These are phyloP conservation scores for Rhizoglyphus robini DNA, from an alignment of 1,140 invertebrate genomes.

Conservation along the genomic window DNA sequence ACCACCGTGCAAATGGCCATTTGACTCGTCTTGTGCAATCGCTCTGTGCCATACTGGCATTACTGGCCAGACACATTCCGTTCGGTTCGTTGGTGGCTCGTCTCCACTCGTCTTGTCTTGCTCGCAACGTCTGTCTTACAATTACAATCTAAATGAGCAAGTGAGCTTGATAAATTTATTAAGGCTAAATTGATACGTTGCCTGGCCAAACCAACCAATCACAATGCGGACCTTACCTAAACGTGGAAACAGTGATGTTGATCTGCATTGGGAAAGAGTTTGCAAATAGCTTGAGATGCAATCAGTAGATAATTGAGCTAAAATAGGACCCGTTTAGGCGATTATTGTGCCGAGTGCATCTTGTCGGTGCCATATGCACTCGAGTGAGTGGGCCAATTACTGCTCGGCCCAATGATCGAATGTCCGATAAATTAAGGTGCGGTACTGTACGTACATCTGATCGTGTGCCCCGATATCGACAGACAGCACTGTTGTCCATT, in stretches of 20 bases:
- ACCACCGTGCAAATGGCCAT: too few relatives aligned
- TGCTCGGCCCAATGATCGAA: not conserved
- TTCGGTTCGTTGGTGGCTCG: too few relatives aligned
- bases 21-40: too few relatives aligned
- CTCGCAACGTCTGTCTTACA: too few relatives aligned
- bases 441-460: conserved; percentile 2
- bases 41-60: too few relatives aligned
- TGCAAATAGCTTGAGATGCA: not conserved
- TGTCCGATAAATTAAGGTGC: conserved; percentile 12
- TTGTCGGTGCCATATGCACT: conserved; percentile 8
- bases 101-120: too few relatives aligned
- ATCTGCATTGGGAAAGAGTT: conserved; percentile 1
- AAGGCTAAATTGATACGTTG: not conserved
- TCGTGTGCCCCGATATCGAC: not conserved
- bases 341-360: too few relatives aligned
- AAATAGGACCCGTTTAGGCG: not conserved
- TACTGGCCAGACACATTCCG: too few relatives aligned
- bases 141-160: too few relatives aligned
- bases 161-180: not conserved
- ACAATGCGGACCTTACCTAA: not conserved
- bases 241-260: too few relatives aligned
- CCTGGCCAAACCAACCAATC: too few relatives aligned
- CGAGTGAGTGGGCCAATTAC: conserved; percentile 1
- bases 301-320: conserved; percentile 2
- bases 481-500: not conserved